Evolutionary conservation across 2,888 invertebrate genomes (phyloP), one percentile per base, ranked within the genome.

Genomic region (Eurois occulta): DNA sequence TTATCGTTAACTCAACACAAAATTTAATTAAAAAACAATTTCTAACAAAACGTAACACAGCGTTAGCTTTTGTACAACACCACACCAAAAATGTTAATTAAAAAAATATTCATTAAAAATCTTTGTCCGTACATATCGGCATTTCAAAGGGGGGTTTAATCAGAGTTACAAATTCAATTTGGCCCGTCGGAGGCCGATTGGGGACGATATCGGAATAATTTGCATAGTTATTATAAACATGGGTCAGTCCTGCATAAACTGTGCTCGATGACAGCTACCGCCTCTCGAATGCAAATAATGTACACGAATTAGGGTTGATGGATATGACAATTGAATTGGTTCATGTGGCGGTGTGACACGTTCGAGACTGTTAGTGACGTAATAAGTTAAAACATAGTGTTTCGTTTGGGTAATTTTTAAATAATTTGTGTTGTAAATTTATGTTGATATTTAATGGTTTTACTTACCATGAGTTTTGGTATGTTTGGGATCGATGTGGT

Each of bases 181-280:
- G 91, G 93, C 90, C 91, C 89, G 91, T 90, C 89, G 91, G 91
- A 91, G 91, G 91, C 91, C 93, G 93, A 95, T 95, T 94, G 94
- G 94, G 94, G 93, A 91, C 91, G 93, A 92, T 95, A 95, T 95
- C 94, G 93, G 94, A 94, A 94, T 94, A 94, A 96, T 96, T 96
- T 96, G 96, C 96, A 96, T 96, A 96, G 95, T 95, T 96, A 96
- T 96, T 96, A 95, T 96, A 95, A 95, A 95, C 96, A 95, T 93
- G 95, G 96, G 95, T 95, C 96, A 95, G 92, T 92, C 93, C 94
- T 94, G 95, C 94, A 95, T 95, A 95, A 95, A 94, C 94, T 92
- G 91, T 90, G 91, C 88, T 89, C 91, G 94, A 92, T 95, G 95
- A 95, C 95, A 94, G 94, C 93, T 93, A 91, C 93, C 92, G 92